These are phyloP conservation scores for Brachymystax lenok DNA, from an alignment of 2,797 vertebrate species.

Conservation along the genomic window DNA sequence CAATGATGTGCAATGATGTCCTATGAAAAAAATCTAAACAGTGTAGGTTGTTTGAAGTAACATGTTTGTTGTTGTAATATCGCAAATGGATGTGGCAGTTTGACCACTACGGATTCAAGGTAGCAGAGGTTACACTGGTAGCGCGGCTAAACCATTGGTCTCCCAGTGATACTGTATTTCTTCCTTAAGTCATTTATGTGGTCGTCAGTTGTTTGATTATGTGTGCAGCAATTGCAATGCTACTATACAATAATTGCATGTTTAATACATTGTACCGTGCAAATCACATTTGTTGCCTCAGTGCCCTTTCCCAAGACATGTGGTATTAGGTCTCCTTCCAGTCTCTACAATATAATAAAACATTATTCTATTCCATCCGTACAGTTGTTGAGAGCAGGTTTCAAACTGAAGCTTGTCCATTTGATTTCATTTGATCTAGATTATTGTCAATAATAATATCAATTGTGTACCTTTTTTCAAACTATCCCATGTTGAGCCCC, in stretches of 20 bases:
- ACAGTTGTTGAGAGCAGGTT: slow-evolving; percentile 39
- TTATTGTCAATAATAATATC: slow-evolving; percentile 44
- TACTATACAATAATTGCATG: neutral
- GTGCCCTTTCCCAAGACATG: neutral
- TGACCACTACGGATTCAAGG: too few relatives aligned
- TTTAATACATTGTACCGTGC: neutral
- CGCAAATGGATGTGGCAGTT: too few relatives aligned
- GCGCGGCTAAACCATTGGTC: too few relatives aligned
- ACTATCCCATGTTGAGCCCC: slow-evolving; percentile 23
- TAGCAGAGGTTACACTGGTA: too few relatives aligned
- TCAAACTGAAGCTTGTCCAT: slow-evolving; percentile 36
- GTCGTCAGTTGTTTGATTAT: neutral
- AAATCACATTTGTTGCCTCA: neutral
- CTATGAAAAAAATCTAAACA: too few relatives aligned
- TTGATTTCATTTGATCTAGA: slow-evolving; percentile 53
- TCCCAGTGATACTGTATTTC: too few relatives aligned
- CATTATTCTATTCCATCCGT: slow-evolving; percentile 43
- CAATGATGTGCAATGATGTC: too few relatives aligned
- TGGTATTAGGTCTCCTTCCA: neutral
- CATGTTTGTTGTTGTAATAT: too few relatives aligned
- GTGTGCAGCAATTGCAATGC: neutral
- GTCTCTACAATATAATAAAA: slow-evolving; percentile 18
- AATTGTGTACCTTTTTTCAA: slow-evolving; percentile 26
- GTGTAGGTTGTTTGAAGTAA: too few relatives aligned
- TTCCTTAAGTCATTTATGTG: too few relatives aligned